Evolutionary conservation across 2,888 invertebrate genomes (phyloP), one percentile per base, ranked within the genome.

Genomic region (Melieria picta): DNA sequence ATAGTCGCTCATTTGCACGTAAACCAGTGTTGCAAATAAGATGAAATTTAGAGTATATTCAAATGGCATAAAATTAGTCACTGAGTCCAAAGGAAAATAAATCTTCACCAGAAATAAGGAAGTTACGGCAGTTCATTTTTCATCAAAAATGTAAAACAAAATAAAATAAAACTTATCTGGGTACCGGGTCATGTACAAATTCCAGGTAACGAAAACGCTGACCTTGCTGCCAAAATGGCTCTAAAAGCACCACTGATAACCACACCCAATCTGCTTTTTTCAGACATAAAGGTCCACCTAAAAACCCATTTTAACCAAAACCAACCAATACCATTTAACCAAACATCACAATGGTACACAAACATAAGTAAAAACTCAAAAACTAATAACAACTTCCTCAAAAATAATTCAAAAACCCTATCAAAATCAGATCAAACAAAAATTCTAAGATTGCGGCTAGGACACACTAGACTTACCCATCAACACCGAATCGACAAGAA

Each of bases 81-180:
- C n/a, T n/a, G n/a, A n/a, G n/a, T n/a, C n/a, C n/a, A n/a, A n/a
- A n/a, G n/a, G n/a, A n/a, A n/a, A n/a, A n/a, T n/a, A n/a, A n/a
- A n/a, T n/a, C n/a, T n/a, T n/a, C n/a, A n/a, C n/a, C n/a, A n/a
- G n/a, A n/a, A n/a, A n/a, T n/a, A n/a, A n/a, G n/a, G n/a, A n/a
- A n/a, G n/a, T n/a, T n/a, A n/a, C n/a, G n/a, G n/a, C n/a, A n/a
- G n/a, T n/a, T n/a, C n/a, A n/a, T n/a, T n/a, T n/a, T n/a, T n/a
- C n/a, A n/a, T n/a, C n/a, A n/a, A n/a, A n/a, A n/a, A n/a, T 30
- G 30, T 16, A 6, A 16, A 60, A 42, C 16, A n/a, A 42, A 60
- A 30, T 42, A 60, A 60, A 60, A 7, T 42, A 42, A 60, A 60
- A 7, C 60, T 60, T 7, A 60, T 60, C 42, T 60, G 60, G 60